Conservation (phyloP, 2,113 vertebrate genomes). For the Sinocyclocheilus anshuiensis region DNA sequence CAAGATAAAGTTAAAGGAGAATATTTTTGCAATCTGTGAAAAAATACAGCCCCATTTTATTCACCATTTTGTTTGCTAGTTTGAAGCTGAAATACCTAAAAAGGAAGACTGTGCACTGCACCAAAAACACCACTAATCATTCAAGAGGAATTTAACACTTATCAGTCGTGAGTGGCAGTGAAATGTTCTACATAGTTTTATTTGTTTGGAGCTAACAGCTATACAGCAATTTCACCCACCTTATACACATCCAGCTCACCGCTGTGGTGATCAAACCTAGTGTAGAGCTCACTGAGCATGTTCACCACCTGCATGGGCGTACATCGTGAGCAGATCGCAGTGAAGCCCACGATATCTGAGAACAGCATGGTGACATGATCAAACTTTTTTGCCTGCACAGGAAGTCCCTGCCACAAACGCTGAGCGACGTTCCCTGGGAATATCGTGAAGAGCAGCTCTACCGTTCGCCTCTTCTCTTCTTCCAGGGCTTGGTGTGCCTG, state of each 20-base stretch:
- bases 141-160: background rate
- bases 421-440: constrained; percentile 93
- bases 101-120: background rate
- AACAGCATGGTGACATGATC: constrained; percentile 93
- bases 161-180: background rate
- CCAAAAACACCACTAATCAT: background rate
- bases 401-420: constrained; percentile 95
- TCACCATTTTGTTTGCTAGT: background rate
- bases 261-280: constrained; percentile 92
- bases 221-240: constrained; percentile 71
- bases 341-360: constrained; percentile 98
- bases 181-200: background rate
- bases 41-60: background rate
- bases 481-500: constrained; percentile 92
- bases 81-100: background rate
- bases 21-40: background rate
- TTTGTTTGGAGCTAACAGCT: background rate
- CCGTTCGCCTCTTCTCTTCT: constrained; percentile 96
- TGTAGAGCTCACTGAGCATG: constrained; percentile 96
- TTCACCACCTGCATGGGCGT: constrained; percentile 98
- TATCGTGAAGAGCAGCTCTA: constrained; percentile 94
- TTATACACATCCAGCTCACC: constrained; percentile 97
- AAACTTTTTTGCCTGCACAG: constrained; percentile 95
- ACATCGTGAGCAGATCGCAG: constrained; percentile 91
- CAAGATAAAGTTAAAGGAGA: background rate